These are phyloP conservation scores for Idris sp. DNA, from an alignment of 1,140 invertebrate genomes.

Conservation along the genomic window DNA sequence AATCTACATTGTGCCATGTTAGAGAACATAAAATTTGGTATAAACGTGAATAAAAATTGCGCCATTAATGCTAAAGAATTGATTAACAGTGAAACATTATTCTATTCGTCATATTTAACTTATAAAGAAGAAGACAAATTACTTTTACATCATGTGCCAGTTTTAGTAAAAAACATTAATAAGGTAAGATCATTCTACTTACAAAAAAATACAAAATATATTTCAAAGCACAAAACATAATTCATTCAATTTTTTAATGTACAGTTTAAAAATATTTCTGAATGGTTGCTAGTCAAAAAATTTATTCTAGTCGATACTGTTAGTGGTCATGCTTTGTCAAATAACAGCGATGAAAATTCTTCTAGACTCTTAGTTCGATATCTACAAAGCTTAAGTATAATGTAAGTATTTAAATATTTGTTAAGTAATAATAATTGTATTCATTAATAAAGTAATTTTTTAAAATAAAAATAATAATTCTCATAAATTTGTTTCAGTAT, in stretches of 20 bases:
- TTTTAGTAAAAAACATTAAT: constrained; percentile 75
- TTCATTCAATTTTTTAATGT: constrained; percentile 26
- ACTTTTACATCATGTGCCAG: constrained; percentile 80
- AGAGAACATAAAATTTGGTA: constrained; percentile 79
- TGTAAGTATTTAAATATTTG: constrained; percentile 65
- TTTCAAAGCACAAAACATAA: too few relatives aligned
- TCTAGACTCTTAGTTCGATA: constrained; percentile 65
- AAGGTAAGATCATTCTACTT: constrained; percentile 11
- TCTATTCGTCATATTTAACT: constrained; percentile 81
- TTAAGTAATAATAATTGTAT: too few relatives aligned
- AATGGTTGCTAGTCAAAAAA: constrained; percentile 82
- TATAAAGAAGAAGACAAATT: constrained; percentile 73
- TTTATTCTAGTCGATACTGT: constrained; percentile 84
- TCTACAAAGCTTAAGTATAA: constrained; percentile 73
- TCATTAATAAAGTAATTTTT: neutral
- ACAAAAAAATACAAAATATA: too few relatives aligned
- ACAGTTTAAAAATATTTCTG: constrained; percentile 75
- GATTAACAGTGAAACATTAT: constrained; percentile 77
- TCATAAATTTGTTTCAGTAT: constrained; percentile 66
- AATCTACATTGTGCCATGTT: constrained; percentile 77
- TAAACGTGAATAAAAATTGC: constrained; percentile 79
- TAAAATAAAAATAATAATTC: too few relatives aligned
- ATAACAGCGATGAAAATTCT: constrained; percentile 46
- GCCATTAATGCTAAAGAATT: constrained; percentile 78
- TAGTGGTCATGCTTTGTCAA: constrained; percentile 72